These are phyloP conservation scores for Oxyscelio sp. DNA, from an alignment of 2,888 invertebrate genomes.

Conservation along the genomic window DNA sequence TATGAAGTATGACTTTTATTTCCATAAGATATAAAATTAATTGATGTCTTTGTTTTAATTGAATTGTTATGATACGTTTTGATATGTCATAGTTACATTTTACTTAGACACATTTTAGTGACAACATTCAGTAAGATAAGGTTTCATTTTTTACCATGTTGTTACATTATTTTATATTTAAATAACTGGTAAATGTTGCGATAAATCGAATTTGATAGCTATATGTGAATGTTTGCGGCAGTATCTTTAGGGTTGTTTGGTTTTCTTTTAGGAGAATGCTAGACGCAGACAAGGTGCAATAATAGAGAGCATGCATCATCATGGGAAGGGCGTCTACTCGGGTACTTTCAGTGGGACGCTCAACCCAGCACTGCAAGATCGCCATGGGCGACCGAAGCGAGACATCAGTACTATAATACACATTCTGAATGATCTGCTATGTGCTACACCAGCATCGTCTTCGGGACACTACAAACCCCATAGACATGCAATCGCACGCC, in stretches of 20 bases:
- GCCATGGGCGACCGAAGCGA: slow-evolving; percentile 96
- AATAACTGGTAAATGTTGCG: too few species aligned
- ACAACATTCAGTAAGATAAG: too few species aligned
- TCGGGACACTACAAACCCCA: slow-evolving; percentile 87
- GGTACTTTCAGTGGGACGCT: slow-evolving; percentile 98
- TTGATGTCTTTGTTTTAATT: too few species aligned
- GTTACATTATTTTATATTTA: too few species aligned
- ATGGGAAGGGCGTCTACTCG: slow-evolving; percentile 98
- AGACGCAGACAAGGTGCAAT: slow-evolving; percentile 92
- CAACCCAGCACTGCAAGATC: slow-evolving; percentile 97
- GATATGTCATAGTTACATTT: too few species aligned
- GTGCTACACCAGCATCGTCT: slow-evolving; percentile 92
- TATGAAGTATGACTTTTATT: too few species aligned
- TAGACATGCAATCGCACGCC: slow-evolving; percentile 83
- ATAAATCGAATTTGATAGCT: too few species aligned
- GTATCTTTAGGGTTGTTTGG: slow-evolving; percentile 19
- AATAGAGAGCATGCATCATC: slow-evolving; percentile 97
- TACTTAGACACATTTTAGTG: too few species aligned
- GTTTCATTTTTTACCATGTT: too few species aligned
- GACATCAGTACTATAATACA: slow-evolving; percentile 98
- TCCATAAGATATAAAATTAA: too few species aligned
- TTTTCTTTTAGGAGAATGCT: slow-evolving; percentile 84
- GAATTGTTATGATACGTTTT: too few species aligned
- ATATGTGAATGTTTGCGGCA: too few species aligned
- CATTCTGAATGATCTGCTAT: slow-evolving; percentile 97